Evolutionary conservation across 2,113 vertebrate species (phyloP).

Genomic region (Myxocyprinus asiaticus): DNA sequence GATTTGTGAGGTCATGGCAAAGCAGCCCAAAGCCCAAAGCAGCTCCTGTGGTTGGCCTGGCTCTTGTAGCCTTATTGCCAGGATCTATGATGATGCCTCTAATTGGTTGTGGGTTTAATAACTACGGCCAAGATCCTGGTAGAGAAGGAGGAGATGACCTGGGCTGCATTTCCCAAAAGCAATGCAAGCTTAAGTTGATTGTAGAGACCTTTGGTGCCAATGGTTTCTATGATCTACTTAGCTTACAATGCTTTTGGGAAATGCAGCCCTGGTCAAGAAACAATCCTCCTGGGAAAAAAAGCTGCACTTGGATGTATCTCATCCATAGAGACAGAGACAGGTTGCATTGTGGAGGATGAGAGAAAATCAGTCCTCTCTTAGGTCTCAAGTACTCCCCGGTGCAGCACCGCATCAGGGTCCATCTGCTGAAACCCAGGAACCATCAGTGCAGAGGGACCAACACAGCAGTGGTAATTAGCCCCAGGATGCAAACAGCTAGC

Average conservation of each 20-base stretch:
- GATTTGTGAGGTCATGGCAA: constrained; percentile 1
- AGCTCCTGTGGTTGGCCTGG: not conserved
- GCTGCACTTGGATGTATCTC: constrained; percentile 3
- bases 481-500: constrained; percentile 41
- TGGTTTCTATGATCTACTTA: too few relatives aligned
- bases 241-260: too few relatives aligned
- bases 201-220: too few relatives aligned
- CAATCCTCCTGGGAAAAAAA: constrained; percentile 9
- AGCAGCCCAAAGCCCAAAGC: not conserved
- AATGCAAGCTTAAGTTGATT: not conserved
- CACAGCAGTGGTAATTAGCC: constrained; percentile 53
- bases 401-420: constrained; percentile 37
- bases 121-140: constrained; percentile 2
- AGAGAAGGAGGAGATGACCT: not conserved
- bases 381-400: constrained; percentile 8
- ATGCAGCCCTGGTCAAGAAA: constrained; percentile 5
- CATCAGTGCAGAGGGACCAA: constrained; percentile 41
- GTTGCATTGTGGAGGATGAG: not conserved
- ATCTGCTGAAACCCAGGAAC: constrained; percentile 47
- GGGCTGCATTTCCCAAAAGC: too few relatives aligned
- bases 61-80: not conserved
- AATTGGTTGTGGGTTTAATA: constrained; percentile 33
- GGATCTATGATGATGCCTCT: constrained; percentile 12
- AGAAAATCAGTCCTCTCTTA: constrained; percentile 16
- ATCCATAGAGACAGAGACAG: constrained; percentile 3